These are phyloP conservation scores for Drosophila atroscutellata DNA, from an alignment of 2,888 invertebrate genomes.

Conservation along the genomic window DNA sequence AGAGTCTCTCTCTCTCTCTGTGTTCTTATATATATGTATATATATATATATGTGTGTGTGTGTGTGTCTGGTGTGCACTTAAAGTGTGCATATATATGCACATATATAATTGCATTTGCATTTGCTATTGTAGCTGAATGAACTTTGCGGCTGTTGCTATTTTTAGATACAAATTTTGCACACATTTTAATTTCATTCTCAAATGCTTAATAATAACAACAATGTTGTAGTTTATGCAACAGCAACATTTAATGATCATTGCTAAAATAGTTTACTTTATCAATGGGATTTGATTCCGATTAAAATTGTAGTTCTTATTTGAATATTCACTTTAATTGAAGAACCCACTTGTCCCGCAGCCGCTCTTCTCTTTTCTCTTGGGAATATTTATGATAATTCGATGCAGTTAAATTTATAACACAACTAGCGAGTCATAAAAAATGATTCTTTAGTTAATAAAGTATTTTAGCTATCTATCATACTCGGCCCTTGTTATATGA, in stretches of 20 bases:
- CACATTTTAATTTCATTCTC: slow-evolving; percentile 36
- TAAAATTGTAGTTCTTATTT: background rate
- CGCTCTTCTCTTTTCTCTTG: background rate
- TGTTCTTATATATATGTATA: background rate
- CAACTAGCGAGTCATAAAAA: background rate
- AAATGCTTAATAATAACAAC: slow-evolving; percentile 9
- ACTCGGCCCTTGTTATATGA: background rate
- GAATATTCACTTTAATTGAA: background rate
- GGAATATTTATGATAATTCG: too few relatives aligned
- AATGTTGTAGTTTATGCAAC: slow-evolving; percentile 14
- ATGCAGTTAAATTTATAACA: background rate
- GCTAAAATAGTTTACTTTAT: background rate
- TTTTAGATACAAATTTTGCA: slow-evolving; percentile 45
- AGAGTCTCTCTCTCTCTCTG: background rate
- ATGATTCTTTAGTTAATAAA: background rate
- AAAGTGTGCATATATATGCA: background rate
- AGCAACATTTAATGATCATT: background rate
- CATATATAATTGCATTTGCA: slow-evolving; percentile 48
- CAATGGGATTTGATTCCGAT: background rate
- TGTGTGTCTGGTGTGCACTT: background rate
- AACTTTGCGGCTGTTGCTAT: slow-evolving; percentile 33
- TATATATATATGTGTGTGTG: background rate
- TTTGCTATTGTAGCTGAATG: slow-evolving; percentile 42
- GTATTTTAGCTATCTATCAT: too few relatives aligned
- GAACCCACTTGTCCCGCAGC: background rate